A percentile compares a stretch with the other conserved stretches of the same genome.
Evolutionary conservation across 2,888 invertebrate genomes (phyloP).

Genomic region (Mystacides longicornis): DNA sequence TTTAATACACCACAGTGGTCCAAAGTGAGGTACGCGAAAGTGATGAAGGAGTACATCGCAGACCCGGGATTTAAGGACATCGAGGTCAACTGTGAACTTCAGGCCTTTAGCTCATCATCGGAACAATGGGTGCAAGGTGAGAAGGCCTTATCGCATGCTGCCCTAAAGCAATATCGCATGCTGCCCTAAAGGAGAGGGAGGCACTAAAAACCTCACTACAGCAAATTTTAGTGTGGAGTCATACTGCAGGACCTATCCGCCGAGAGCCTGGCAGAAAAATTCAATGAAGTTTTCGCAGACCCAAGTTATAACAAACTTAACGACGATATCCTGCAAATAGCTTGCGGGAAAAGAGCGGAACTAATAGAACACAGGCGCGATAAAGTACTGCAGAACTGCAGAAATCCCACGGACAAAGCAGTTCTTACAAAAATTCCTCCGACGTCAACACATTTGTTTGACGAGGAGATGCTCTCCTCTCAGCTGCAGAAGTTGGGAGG

Average conservation of each 20-base stretch:
- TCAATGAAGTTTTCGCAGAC: neutral
- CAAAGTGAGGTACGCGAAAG: neutral
- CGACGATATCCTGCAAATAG: neutral
- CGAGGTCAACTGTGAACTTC: neutral
- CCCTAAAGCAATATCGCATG: neutral
- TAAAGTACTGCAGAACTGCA: neutral
- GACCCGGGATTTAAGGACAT: neutral
- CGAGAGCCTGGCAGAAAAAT: neutral
- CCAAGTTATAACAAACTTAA: neutral
- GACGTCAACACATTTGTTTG: neutral
- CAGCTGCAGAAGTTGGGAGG: neutral
- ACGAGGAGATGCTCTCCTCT: neutral
- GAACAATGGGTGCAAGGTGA: neutral
- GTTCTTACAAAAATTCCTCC: neutral
- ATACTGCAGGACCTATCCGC: neutral
- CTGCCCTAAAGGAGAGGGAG: neutral
- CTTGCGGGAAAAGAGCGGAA: neutral
- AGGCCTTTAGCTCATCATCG: neutral
- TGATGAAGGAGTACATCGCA: neutral
- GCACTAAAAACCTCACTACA: neutral
- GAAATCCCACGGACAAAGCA: neutral
- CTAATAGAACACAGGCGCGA: neutral
- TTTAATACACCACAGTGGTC: slow-evolving; percentile 3
- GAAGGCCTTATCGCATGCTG: neutral
- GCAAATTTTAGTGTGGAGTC: neutral